These are phyloP conservation scores for Dunckerocampus dactyliophorus DNA, from an alignment of 2,113 vertebrate species.

Conservation along the genomic window DNA sequence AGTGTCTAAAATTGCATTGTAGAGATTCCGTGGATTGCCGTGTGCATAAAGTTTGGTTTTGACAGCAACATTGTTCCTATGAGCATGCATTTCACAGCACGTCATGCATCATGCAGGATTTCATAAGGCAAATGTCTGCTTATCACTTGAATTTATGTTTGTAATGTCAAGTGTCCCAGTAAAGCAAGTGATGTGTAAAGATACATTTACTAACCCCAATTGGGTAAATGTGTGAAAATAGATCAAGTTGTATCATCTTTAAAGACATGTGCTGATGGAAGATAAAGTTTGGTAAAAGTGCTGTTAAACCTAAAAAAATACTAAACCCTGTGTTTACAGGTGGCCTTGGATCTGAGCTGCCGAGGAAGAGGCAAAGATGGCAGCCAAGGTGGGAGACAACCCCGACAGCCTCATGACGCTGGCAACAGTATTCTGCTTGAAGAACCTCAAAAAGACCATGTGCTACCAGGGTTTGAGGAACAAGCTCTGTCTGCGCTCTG, in stretches of 20 bases:
- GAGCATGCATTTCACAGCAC: too few relatives aligned
- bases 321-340: constrained; percentile 45
- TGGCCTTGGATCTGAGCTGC: constrained; percentile 29
- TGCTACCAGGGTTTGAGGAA: constrained; percentile 87
- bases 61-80: too few relatives aligned
- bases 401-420: constrained; percentile 91
- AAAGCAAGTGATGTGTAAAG: not conserved
- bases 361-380: constrained; percentile 60
- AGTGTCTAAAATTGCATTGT: not conserved
- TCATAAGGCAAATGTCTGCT: too few relatives aligned
- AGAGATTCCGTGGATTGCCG: not conserved
- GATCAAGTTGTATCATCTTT: not conserved
- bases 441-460: constrained; percentile 89
- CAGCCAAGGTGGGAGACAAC: constrained; percentile 79
- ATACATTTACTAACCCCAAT: not conserved
- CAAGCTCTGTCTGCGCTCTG: constrained; percentile 81
- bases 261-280: not conserved
- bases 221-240: too few relatives aligned
- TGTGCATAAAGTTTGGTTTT: not conserved
- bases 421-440: constrained; percentile 88
- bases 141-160: not conserved
- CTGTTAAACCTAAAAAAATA: not conserved
- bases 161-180: not conserved
- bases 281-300: not conserved
- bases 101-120: too few relatives aligned